Evolutionary conservation across 2,797 vertebrate genomes (phyloP).

Genomic region (Dicrostonyx torquatus): DNA sequence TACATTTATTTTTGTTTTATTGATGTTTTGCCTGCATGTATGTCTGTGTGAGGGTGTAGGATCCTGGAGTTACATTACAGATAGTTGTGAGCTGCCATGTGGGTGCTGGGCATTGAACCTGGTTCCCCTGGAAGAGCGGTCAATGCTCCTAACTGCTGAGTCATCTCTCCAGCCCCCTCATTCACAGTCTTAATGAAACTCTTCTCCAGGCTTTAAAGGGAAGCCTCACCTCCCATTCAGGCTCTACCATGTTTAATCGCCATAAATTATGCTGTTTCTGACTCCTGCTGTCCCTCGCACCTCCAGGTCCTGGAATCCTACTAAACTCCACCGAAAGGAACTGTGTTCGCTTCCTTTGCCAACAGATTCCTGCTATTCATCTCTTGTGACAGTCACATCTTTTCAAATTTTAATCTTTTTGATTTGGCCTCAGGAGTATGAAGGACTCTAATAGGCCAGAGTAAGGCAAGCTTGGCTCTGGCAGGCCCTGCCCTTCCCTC

Average conservation of each 20-base stretch:
- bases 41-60: too few relatives aligned
- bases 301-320: background rate
- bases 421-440: background rate
- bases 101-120: too few relatives aligned
- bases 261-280: background rate
- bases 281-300: background rate
- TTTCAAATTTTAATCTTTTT: background rate
- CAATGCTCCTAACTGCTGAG: too few relatives aligned
- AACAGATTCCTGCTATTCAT: background rate
- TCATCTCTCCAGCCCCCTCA: background rate
- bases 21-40: too few relatives aligned
- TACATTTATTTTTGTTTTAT: background rate
- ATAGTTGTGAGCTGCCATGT: too few relatives aligned
- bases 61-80: too few relatives aligned
- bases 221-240: background rate
- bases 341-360: background rate
- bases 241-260: too few relatives aligned
- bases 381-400: background rate
- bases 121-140: too few relatives aligned
- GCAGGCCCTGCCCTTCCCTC: background rate
- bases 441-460: background rate
- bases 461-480: background rate
- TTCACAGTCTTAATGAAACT: background rate
- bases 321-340: background rate
- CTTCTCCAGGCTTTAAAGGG: background rate